Percentiles rank a stretch among this genome's conserved stretches.
phyloP scores from a whole-genome alignment of 2,888 invertebrate species.

The Dicranocentrus wangi region DNA sequence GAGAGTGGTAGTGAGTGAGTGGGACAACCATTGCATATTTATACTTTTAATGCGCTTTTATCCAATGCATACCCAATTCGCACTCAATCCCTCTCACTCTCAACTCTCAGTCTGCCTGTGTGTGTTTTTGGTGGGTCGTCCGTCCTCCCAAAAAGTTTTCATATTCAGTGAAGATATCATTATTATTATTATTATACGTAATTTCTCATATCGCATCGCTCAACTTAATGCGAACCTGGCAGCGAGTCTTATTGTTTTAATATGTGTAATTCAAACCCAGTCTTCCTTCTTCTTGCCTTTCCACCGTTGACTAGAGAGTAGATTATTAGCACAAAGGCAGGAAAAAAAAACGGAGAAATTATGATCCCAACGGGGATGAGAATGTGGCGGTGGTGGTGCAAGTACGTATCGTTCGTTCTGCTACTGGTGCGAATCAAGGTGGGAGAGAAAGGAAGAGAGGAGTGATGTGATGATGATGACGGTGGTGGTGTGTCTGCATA shows the following conservation, averaged over 20 bases:
- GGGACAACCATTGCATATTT: constrained; percentile 27
- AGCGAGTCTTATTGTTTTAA: constrained; percentile 2
- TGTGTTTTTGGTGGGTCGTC: not conserved
- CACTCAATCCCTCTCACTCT: not conserved
- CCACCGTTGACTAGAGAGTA: constrained; percentile 20
- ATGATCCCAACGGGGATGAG: not conserved
- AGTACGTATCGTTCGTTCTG: not conserved
- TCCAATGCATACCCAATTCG: constrained; percentile 23
- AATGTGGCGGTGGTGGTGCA: not conserved
- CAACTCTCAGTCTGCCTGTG: not conserved
- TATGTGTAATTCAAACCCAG: constrained; percentile 11
- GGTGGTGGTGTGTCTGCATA: not conserved
- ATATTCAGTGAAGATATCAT: no score
- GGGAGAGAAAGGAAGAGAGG: constrained; percentile 6
- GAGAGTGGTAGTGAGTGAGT: no score
- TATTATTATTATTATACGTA: no score
- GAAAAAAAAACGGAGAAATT: not conserved
- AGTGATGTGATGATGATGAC: constrained; percentile 2
- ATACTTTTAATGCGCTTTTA: constrained; percentile 19
- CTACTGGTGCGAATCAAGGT: not conserved
- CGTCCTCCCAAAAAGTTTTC: no score
- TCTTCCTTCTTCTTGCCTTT: no score
- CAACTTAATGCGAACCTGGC: constrained; percentile 8
- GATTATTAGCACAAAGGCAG: constrained; percentile 6
- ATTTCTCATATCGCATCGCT: constrained; percentile 16